These are phyloP conservation scores for Dasyurus viverrinus DNA, from an alignment of 2,113 vertebrate genomes.

Conservation along the genomic window DNA sequence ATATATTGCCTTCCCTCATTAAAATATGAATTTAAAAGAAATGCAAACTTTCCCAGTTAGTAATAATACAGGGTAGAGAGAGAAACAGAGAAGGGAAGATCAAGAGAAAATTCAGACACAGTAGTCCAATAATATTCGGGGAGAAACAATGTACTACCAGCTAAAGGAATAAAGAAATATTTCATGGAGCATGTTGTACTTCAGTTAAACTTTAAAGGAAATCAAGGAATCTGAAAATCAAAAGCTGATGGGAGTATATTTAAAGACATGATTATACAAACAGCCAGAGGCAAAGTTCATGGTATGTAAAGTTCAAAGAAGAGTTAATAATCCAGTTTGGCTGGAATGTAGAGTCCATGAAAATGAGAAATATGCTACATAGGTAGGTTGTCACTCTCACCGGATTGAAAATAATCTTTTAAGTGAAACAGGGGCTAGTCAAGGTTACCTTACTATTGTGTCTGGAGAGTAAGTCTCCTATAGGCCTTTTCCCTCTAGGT, in stretches of 20 bases:
- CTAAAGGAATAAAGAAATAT: background rate
- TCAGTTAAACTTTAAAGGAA: background rate
- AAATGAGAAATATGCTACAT: background rate
- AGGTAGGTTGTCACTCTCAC: background rate
- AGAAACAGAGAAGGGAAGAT: background rate
- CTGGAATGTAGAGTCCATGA: background rate
- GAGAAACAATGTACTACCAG: background rate
- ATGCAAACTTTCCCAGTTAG: background rate
- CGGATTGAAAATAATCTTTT: too few species aligned
- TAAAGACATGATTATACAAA: background rate
- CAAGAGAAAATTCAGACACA: background rate
- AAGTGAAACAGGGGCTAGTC: too few species aligned
- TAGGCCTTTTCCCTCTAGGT: background rate
- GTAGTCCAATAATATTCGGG: background rate
- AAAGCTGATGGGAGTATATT: background rate
- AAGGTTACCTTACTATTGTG: too few species aligned
- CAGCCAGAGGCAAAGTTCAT: background rate
- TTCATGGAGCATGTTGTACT: background rate
- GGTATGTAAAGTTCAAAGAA: background rate
- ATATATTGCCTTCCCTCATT: background rate
- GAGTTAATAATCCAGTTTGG: background rate
- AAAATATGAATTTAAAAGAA: background rate
- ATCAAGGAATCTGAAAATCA: background rate
- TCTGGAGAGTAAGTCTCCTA: background rate
- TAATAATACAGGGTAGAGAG: background rate